These are phyloP conservation scores for Garra rufa DNA, from an alignment of 2,113 vertebrate genomes.

Conservation along the genomic window DNA sequence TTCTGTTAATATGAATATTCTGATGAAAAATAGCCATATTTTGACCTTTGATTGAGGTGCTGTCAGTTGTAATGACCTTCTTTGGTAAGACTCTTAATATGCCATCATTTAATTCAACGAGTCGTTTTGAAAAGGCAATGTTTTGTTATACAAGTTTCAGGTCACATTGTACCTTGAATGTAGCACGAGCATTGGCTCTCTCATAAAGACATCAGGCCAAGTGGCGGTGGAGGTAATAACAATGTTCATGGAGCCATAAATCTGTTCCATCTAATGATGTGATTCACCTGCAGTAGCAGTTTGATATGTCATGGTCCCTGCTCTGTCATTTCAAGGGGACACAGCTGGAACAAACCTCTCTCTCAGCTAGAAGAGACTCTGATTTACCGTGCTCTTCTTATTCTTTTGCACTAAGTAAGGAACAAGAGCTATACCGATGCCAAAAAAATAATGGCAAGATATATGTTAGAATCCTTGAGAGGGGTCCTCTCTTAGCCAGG, in stretches of 20 bases:
- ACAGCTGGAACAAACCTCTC: conserved; percentile 62
- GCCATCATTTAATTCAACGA: not conserved
- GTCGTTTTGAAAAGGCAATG: not conserved
- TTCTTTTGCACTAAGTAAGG: not conserved
- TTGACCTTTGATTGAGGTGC: not conserved
- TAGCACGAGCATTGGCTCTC: conserved; percentile 70
- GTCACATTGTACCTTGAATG: conserved; percentile 60
- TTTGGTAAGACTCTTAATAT: not conserved
- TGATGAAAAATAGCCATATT: not conserved
- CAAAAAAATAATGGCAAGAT: not conserved
- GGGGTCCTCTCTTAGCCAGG: not conserved
- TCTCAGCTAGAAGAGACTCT: conserved; percentile 56
- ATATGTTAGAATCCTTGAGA: not conserved
- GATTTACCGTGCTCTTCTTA: conserved; percentile 63
- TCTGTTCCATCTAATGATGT: conserved; percentile 78
- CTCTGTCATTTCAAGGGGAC: conserved; percentile 76
- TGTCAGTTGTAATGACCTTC: not conserved
- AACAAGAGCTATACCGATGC: not conserved
- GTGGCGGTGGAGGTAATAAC: conserved; percentile 72
- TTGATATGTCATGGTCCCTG: conserved; percentile 71
- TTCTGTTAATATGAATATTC: not conserved
- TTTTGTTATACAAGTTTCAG: not conserved
- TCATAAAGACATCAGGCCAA: conserved; percentile 77
- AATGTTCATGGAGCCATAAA: conserved; percentile 78
- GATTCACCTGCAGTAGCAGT: conserved; percentile 72